Conservation (phyloP, 2,888 invertebrate species). For the Altica lythri region DNA sequence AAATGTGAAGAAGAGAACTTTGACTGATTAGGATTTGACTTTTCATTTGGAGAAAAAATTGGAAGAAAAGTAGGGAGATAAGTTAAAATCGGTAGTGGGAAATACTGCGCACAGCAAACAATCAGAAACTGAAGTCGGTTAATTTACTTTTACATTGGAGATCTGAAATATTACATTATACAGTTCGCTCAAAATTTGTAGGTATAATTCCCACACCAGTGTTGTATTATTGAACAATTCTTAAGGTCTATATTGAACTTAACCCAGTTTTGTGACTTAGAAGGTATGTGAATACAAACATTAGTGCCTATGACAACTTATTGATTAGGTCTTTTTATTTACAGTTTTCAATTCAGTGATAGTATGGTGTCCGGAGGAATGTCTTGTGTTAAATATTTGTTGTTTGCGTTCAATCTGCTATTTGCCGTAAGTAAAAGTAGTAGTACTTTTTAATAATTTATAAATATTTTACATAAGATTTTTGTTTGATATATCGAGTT, state of each 20-base stretch:
- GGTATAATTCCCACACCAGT: neutral
- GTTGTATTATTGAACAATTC: constrained; percentile 9
- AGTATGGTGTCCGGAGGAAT: constrained; percentile 80
- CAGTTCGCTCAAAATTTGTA: neutral
- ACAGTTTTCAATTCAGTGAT: constrained; percentile 17
- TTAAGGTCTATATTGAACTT: neutral
- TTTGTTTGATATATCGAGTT: constrained; percentile 1
- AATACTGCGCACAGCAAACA: constrained; percentile 19
- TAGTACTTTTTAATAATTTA: no score
- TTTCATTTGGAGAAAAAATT: constrained; percentile 2
- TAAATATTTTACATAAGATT: no score
- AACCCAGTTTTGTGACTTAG: constrained; percentile 4
- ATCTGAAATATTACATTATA: neutral
- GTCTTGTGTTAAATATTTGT: constrained; percentile 86
- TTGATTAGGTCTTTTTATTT: constrained; percentile 21
- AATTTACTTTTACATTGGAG: no score
- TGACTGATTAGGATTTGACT: constrained; percentile 13
- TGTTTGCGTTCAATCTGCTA: constrained; percentile 85
- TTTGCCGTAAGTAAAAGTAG: constrained; percentile 75
- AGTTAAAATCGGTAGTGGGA: constrained; percentile 19
- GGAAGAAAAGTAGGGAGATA: neutral
- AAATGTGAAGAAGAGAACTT: constrained; percentile 6
- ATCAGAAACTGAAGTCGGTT: constrained; percentile 1
- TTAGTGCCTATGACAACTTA: constrained; percentile 21
- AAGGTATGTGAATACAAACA: constrained; percentile 22